These are phyloP conservation scores for Ctenicera cuprea DNA, from an alignment of 2,888 invertebrate species.

Conservation along the genomic window DNA sequence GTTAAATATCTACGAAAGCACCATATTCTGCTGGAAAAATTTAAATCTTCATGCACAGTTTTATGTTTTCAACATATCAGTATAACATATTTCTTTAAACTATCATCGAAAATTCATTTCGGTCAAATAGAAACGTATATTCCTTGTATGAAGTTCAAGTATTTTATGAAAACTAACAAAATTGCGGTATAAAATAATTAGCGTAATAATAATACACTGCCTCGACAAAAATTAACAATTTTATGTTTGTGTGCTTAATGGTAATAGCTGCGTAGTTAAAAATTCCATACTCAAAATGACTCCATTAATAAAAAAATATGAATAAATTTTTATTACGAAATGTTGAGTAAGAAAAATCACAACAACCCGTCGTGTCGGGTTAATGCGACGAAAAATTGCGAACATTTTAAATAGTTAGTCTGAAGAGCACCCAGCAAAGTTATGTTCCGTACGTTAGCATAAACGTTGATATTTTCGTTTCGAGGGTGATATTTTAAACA, in stretches of 20 bases:
- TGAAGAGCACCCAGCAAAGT: conserved; percentile 15
- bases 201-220: no score
- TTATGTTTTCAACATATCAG: no score
- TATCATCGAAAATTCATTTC: no score
- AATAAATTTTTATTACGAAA: neutral
- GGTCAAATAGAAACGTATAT: no score
- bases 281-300: neutral
- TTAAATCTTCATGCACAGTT: no score
- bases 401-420: conserved; percentile 28
- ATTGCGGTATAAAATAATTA: no score
- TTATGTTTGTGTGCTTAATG: no score
- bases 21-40: neutral
- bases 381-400: conserved; percentile 28
- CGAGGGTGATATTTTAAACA: conserved; percentile 21
- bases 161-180: no score
- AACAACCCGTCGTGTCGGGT: neutral
- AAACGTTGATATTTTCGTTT: conserved; percentile 11
- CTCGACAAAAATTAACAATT: no score
- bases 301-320: conserved; percentile 21
- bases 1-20: neutral
- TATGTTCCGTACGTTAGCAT: conserved; percentile 9
- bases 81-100: no score
- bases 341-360: conserved; percentile 17
- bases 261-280: neutral
- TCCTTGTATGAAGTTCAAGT: no score